Evolutionary conservation across 2,888 invertebrate genomes (phyloP), one percentile per base, ranked within the genome.

Genomic region (Thereva unica): DNA sequence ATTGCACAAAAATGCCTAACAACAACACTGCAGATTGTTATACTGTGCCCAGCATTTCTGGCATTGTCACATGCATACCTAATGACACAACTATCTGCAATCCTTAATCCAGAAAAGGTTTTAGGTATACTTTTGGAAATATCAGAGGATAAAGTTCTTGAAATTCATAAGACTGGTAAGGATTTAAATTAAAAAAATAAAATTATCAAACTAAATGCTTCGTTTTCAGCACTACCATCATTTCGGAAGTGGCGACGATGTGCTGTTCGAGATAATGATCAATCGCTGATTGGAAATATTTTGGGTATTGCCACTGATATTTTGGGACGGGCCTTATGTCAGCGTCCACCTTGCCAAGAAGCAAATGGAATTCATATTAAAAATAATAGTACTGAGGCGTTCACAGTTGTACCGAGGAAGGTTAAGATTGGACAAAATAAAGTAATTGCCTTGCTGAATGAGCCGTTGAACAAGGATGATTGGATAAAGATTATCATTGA

Each of bases 221-320:
- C 66, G 34, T 59, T 67, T 69, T 34, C 63, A 74, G 90, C 87
- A 56, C 84, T 91, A 72, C 86, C 89, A 3, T 85, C 86, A 53
- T 92, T 90, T 76, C 86, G 88, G 67, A 87, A 89, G 74, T 94
- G 93, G 93, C 87, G 88, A 68, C 88, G 91, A 77, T 89, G 91
- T 82, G 85, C 85, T 52, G 89, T 91, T 12, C 87, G 89, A 56
- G 92, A 93, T 76, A 91, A 92, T 76, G 93, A 93, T 78, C 90
- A 90, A 63, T 88, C 89, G 0, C 92, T 92, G 76, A 92, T 93
- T 42, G 90, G 91, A 71, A 91, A 92, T 69, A 90, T 93, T 75
- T 82, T 94, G n/a, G 89, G 89, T 0, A 88, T 90, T 5, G 92
- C 93, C 0, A 90, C 92, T 70, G 88, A 89, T 34, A 92, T 92